Evolutionary conservation across 2,888 invertebrate genomes (phyloP).

Genomic region (Leptodirus hochenwartii): DNA sequence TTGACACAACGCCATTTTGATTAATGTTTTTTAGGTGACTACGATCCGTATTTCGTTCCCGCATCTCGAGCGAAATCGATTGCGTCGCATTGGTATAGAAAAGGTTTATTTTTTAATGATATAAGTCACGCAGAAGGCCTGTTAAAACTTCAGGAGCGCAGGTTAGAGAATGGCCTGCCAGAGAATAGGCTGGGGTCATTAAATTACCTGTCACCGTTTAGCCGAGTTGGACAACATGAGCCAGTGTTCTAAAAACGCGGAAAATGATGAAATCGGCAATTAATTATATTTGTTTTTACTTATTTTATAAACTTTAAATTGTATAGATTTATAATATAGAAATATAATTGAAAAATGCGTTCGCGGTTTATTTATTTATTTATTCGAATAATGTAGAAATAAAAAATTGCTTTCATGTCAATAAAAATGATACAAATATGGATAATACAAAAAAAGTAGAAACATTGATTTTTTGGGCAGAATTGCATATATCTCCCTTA

Average conservation of each 20-base stretch:
- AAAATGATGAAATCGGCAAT: slow-evolving; percentile 5
- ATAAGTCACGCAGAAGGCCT: slow-evolving; percentile 44
- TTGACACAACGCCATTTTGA: too few relatives aligned
- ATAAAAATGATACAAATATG: not conserved
- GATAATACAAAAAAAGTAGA: not conserved
- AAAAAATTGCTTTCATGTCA: not conserved
- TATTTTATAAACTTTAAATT: too few relatives aligned
- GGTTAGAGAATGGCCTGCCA: slow-evolving; percentile 37
- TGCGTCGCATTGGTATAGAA: too few relatives aligned
- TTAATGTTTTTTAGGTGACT: too few relatives aligned
- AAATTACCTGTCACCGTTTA: slow-evolving; percentile 39
- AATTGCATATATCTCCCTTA: slow-evolving; percentile 74
- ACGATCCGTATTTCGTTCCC: too few relatives aligned
- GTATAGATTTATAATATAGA: too few relatives aligned
- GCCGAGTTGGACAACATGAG: slow-evolving; percentile 22
- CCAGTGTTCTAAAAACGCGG: too few relatives aligned
- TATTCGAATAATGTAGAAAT: not conserved
- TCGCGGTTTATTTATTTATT: too few relatives aligned
- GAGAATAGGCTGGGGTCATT: slow-evolving; percentile 42
- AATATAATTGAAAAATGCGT: too few relatives aligned
- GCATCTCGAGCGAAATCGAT: too few relatives aligned
- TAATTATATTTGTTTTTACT: slow-evolving; percentile 4
- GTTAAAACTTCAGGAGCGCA: slow-evolving; percentile 37
- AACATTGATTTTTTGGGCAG: too few relatives aligned
- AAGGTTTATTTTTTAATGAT: slow-evolving; percentile 47